Base-by-base conservation (phyloP, 92 coral and sea anemone genomes). In the Actinostola sp. region DNA sequence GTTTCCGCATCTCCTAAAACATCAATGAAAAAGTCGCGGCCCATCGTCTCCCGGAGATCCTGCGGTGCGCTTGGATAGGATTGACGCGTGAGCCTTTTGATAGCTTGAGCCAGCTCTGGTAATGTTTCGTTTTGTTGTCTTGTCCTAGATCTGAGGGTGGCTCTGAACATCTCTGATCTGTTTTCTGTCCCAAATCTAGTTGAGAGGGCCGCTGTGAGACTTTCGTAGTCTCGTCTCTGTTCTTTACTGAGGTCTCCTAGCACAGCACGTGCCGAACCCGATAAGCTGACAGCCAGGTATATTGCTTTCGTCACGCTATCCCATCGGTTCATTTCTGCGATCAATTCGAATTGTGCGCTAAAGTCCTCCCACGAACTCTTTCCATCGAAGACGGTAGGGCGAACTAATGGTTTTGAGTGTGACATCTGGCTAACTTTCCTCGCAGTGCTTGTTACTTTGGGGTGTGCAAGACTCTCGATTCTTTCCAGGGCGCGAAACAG, bases 351-450 rank as follows among this genome's bases (percentile, higher is more conserved):
- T 11, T 36, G 82, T 1, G 75, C 73, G 36, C 52, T 42, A 36
- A 51, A 76, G 24, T 66, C 82, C 42, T 76, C 75, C 73, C 82
- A 76, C 36, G 75, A 57, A 8, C 51, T 76, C 9, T 75, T 23
- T 10, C 67, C 67, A 24, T 76, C 67, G 16, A 14, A 76, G 13
- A 64, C 53, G 15, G 75, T 36, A 6, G 82, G 75, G 41, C 58
- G 74, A 26, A 53, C 67, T 2, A 33, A 46, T 16, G 66, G 82
- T 67, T 55, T 76, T 49, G 72, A 39, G 51, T 23, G 38, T 0
- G 24, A 4, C 8, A 20, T 20, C 15, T 48, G 54, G 15, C 4
- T 20, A 16, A 6, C 54, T 2, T n/a, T 48, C 8, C 15, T 48
- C 15, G 15, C 24, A 3, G 19, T 2, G 5, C 19, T n/a, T 48